Conservation (phyloP, 2,888 invertebrate genomes). For the Melinopterus prodromus region DNA sequence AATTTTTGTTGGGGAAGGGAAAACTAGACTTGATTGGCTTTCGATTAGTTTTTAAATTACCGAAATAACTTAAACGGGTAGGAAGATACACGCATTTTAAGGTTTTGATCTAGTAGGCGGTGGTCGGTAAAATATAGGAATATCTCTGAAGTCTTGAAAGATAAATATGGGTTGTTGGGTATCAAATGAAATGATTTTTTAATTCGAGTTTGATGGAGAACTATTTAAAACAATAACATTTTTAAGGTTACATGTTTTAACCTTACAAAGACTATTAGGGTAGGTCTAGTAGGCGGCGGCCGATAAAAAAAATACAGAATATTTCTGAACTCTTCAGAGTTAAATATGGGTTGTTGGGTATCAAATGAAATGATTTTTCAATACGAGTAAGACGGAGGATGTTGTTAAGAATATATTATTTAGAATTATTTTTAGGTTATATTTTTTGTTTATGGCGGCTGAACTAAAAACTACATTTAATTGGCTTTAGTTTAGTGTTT, state of each 20-base stretch:
- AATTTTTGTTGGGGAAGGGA: neutral
- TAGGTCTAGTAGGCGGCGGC: neutral
- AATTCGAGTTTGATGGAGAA: neutral
- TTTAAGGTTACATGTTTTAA: too few relatives aligned
- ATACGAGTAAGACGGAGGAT: neutral
- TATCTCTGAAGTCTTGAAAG: neutral
- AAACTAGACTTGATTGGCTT: neutral
- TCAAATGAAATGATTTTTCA: neutral
- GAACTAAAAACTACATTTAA: neutral
- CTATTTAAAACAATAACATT: too few relatives aligned
- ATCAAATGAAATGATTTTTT: neutral
- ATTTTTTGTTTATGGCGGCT: neutral
- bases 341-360: neutral
- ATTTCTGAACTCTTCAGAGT: neutral
- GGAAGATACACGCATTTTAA: neutral
- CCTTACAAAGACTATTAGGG: too few relatives aligned
- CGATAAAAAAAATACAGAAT: neutral
- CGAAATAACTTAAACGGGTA: neutral
- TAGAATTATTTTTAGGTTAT: neutral
- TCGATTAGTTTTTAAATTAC: neutral
- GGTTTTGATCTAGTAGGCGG: neutral
- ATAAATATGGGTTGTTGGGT: slow-evolving; percentile 4
- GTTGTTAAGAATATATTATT: neutral
- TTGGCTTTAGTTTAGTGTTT: neutral
- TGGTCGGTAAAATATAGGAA: neutral